Conservation (phyloP, 2,113 vertebrate species). For the Etia nguti region DNA sequence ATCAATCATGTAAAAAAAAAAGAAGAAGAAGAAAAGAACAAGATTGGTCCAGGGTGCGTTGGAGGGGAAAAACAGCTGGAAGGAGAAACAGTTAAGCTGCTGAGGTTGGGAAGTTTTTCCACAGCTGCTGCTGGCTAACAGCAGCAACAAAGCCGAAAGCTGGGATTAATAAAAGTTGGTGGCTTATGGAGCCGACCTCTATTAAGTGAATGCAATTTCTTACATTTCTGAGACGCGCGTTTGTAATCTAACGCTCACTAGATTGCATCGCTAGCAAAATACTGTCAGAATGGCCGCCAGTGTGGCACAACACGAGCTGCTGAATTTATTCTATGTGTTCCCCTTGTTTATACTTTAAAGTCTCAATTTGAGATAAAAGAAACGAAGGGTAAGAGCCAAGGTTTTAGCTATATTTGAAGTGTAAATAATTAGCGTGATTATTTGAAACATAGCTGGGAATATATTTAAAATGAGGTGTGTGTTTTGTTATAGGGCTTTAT, state of each 20-base stretch:
- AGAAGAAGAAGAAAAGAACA: neutral
- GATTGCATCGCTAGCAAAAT: neutral
- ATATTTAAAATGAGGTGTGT: neutral
- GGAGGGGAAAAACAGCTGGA: conserved; percentile 13
- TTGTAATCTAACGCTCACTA: neutral
- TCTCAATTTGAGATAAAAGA: neutral
- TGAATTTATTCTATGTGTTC: neutral
- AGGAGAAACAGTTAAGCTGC: conserved; percentile 36
- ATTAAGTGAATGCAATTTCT: conserved; percentile 27
- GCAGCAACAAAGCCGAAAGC: conserved; percentile 36
- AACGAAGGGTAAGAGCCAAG: neutral
- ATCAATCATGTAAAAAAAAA: neutral
- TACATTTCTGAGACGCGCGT: neutral
- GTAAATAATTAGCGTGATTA: neutral
- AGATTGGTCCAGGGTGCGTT: neutral
- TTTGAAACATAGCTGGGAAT: neutral
- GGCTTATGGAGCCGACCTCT: neutral
- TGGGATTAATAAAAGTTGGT: conserved; percentile 18
- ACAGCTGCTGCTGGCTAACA: conserved; percentile 26
- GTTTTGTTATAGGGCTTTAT: too few species aligned
- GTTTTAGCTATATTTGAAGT: neutral
- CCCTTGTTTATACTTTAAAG: neutral
- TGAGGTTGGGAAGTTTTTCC: conserved; percentile 17
- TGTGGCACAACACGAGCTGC: neutral
- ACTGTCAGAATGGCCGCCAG: neutral